Base-by-base conservation (phyloP, 2,797 vertebrate species). In the Mus spretus region DNA sequence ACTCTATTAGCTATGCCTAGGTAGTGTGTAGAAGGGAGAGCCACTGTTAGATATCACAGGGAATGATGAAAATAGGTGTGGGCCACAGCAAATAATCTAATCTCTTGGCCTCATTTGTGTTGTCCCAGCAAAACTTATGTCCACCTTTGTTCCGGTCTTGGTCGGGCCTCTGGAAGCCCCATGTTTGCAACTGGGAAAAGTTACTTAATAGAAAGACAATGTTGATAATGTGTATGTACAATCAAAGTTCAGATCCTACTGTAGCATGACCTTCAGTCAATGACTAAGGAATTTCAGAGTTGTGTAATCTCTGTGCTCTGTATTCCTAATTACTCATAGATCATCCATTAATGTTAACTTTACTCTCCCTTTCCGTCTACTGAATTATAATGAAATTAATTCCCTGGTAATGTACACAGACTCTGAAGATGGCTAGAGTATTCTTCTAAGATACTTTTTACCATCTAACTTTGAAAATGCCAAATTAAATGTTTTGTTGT, bases 321-420 rank as follows among this genome's bases (percentile, higher is more conserved):
- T 81, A 26, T 59, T 55, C 63, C 28, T 67, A 50, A 26, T 31
- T 47, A 20, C 34, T 79, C 11, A 91, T 3, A 20, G 24, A 59
- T 47, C 74, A 15, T 3, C 4, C 3, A 44, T 4, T 1, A 12
- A 3, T 44, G 26, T 40, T 37, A 77, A 13, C 34, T 65, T 34
- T 5, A 31, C 82, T 78, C 74, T 53, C 70, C 47, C 88, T 90
- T 50, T 63, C 3, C 22, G 89, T 87, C 50, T 84, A 75, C 83
- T 85, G 81, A 89, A 31, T 91, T 79, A 40, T 40, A 28, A 57
- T 74, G n/a, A 40, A 44, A 65, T 91, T 0, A 5, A 28, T n/a
- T 83, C 8, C 24, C 55, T 34, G 34, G 31, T 37, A 93, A 92
- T 24, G 61, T 34, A 63, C 8, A 14, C 8, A 85, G 9, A 90